A percentile compares a stretch with the other conserved stretches of the same genome.
Conservation (phyloP, 2,888 invertebrate genomes). For the Temnothorax ravouxi region DNA sequence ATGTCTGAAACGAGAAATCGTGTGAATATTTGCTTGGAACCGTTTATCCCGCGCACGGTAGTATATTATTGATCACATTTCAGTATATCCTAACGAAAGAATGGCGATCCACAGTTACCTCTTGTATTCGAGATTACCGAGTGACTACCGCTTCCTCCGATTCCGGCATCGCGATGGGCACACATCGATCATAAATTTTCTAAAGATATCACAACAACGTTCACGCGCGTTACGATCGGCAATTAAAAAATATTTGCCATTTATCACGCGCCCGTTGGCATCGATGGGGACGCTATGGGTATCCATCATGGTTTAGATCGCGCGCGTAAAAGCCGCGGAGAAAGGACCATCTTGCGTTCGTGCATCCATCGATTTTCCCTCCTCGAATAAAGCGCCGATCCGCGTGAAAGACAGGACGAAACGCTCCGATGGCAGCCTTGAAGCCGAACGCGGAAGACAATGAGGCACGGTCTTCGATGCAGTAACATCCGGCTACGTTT, state of each 20-base stretch:
- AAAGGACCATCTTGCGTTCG: constrained; percentile 40
- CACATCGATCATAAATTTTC: constrained; percentile 44
- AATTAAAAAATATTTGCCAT: constrained; percentile 45
- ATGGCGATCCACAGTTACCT: constrained; percentile 21
- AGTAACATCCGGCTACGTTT: constrained; percentile 67
- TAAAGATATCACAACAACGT: constrained; percentile 1
- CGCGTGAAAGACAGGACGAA: constrained; percentile 52
- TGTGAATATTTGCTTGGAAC: background rate
- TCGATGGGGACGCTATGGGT: constrained; percentile 42
- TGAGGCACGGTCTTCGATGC: constrained; percentile 59
- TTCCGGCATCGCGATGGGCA: constrained; percentile 27
- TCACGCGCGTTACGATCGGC: background rate
- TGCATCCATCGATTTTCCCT: constrained; percentile 47
- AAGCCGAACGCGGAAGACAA: constrained; percentile 62
- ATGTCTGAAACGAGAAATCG: background rate
- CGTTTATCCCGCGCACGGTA: background rate
- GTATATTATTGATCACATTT: constrained; percentile 20
- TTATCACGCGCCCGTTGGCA: constrained; percentile 25
- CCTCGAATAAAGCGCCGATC: constrained; percentile 33
- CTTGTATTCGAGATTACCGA: constrained; percentile 17
- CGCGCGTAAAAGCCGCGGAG: constrained; percentile 43
- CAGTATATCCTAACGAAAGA: background rate
- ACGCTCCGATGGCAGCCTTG: constrained; percentile 67
- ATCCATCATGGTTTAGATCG: constrained; percentile 60
- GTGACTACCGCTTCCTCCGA: constrained; percentile 23